Percentiles rank a stretch among this genome's conserved stretches.
phyloP scores from a whole-genome alignment of 37 sponge, comb jelly and placozoan species.

The Spongia lamella region DNA sequence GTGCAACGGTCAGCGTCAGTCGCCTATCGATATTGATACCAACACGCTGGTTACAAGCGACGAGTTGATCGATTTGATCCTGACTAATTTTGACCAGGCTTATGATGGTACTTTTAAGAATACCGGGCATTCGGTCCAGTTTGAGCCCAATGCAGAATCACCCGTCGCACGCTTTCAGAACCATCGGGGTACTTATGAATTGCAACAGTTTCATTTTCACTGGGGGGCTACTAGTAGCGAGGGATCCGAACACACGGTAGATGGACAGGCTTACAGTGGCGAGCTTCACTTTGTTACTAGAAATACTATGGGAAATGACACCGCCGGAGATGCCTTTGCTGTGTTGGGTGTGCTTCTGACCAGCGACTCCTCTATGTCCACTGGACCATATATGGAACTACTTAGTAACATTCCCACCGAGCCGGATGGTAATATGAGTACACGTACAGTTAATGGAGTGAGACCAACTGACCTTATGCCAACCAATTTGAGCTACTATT shows the following conservation, averaged over 20 bases:
- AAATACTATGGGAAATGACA: not conserved
- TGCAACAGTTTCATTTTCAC: conserved; percentile 36
- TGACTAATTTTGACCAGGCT: not conserved
- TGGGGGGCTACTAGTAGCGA: conserved; percentile 17
- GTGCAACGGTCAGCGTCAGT: conserved; percentile 17
- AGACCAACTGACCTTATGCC: conserved; percentile 9
- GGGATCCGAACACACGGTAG: conserved; percentile 34
- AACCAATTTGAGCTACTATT: conserved; percentile 9
- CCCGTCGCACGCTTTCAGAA: not conserved
- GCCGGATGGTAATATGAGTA: no score
- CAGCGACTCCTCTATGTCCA: no score
- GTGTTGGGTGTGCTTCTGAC: conserved; percentile 27
- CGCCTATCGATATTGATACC: conserved; percentile 15
- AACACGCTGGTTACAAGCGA: not conserved
- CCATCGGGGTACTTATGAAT: conserved; percentile 24
- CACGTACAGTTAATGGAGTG: no score
- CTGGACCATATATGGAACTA: no score
- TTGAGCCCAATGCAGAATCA: not conserved
- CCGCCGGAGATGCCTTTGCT: conserved; percentile 11
- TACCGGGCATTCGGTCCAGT: conserved; percentile 6
- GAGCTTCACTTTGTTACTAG: no score
- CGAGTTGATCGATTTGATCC: not conserved
- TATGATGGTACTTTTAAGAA: not conserved
- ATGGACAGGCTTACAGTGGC: conserved; percentile 7
- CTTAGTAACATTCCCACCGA: no score